Evolutionary conservation across 2,888 invertebrate species (phyloP), one percentile per base, ranked within the genome.

Genomic region (Diplolepis rosae): DNA sequence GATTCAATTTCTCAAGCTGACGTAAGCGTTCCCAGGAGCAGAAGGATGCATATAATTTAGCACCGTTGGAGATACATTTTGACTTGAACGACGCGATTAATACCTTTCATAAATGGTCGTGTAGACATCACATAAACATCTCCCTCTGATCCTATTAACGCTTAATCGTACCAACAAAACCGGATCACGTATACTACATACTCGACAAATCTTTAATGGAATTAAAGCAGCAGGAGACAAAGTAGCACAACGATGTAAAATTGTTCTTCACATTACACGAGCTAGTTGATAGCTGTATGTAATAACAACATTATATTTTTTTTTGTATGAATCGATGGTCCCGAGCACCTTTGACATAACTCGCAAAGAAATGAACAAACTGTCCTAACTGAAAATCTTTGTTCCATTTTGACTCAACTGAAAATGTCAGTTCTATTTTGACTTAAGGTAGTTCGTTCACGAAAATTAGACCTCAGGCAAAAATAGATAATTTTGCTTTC

Each of bases 61-160:
- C 32, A 15, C 32, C 32, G 18, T 54, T 15, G 11, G 54, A 54
- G 32, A 32, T 32, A 30, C 18, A 54, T 54, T 54, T 54, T 54
- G 30, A 32, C 30, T 18, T 1, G 32, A 18, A 30, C 30, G 52
- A 54, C 54, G 5, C 32, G 18, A 54, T 54, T 54, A 54, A 54
- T 32, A 30, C 32, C 2, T 1, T 4, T 4, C 32, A 30, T 54
- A 54, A 32, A 32, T 54, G 32, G 30, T 54, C 54, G 52, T 54
- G 52, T 54, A 32, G 54, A 32, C 32, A 54, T 32, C 32, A n/a
- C 54, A 54, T 54, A 32, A 54, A 54, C 54, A 54, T 54, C 54
- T 54, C 30, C 18, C 32, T 54, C 5, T 3, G 30, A 54, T 28
- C 54, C 18, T 30, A 32, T 54, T 54, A 54, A 32, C 32, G 30